Percentiles rank a stretch among this genome's conserved stretches.
Evolutionary conservation across 2,888 invertebrate species (phyloP).

Genomic region (Calameuta filiformis): DNA sequence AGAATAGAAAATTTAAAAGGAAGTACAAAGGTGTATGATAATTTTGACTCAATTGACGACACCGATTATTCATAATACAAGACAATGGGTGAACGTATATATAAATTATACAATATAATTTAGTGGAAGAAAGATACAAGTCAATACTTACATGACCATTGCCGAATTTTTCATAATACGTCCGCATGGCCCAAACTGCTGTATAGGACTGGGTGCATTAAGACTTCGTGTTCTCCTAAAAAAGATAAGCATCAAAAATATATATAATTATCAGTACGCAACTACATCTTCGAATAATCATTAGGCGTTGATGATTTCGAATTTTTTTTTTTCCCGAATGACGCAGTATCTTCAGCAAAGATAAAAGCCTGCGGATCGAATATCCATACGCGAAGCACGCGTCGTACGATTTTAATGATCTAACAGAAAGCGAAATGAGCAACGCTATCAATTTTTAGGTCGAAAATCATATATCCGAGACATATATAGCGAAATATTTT

Average conservation of each 20-base stretch:
- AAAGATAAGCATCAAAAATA: conserved; percentile 52
- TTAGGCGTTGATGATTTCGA: neutral
- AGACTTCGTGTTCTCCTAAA: conserved; percentile 92
- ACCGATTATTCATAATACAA: neutral
- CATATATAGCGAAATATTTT: neutral
- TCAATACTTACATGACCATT: conserved; percentile 91
- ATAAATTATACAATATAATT: neutral
- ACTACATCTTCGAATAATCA: neutral
- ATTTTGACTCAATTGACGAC: neutral
- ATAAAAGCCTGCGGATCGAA: neutral
- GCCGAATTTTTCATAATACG: conserved; percentile 97
- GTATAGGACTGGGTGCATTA: conserved; percentile 96
- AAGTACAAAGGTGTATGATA: neutral
- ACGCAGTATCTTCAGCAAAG: neutral
- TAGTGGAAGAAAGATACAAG: too few relatives aligned
- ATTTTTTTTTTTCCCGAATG: neutral
- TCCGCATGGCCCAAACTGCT: conserved; percentile 98
- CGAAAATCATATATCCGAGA: neutral
- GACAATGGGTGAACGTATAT: too few relatives aligned
- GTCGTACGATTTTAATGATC: too few relatives aligned
- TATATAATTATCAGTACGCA: neutral
- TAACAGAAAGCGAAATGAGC: neutral
- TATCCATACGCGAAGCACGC: too few relatives aligned
- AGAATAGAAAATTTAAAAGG: neutral
- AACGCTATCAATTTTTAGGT: neutral